Conservation (phyloP, 2,888 invertebrate genomes). For the Rambutsinella grinnellia region DNA sequence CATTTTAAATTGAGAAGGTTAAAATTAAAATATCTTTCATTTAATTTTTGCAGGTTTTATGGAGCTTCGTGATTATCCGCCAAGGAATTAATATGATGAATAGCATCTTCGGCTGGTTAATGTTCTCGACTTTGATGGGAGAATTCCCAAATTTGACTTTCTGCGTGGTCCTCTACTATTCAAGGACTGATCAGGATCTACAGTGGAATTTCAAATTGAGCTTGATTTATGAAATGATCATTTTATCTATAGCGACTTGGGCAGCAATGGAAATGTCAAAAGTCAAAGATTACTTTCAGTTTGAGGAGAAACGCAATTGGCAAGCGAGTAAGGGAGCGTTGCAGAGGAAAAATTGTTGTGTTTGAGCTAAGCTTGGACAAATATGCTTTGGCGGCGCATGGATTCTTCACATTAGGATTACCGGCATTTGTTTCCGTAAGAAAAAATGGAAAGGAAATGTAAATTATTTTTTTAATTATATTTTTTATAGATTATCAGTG, state of each 20-base stretch:
- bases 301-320: not conserved
- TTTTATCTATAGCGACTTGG: slow-evolving; percentile 4
- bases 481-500: slow-evolving; percentile 20
- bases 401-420: slow-evolving; percentile 26
- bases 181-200: not conserved
- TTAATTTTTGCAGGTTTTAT: slow-evolving; percentile 10
- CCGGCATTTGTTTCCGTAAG: slow-evolving; percentile 35
- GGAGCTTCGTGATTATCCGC: slow-evolving; percentile 11
- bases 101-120: slow-evolving; percentile 27
- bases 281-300: slow-evolving; percentile 24
- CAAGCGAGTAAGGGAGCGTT: not conserved
- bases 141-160: slow-evolving; percentile 41
- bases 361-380: slow-evolving; percentile 24
- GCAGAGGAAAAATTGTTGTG: slow-evolving; percentile 17
- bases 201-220: slow-evolving; percentile 4
- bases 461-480: no score
- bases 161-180: slow-evolving; percentile 8
- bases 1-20: not conserved
- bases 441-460: no score
- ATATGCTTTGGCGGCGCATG: slow-evolving; percentile 20
- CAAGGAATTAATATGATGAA: slow-evolving; percentile 7
- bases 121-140: slow-evolving; percentile 27
- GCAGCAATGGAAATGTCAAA: not conserved
- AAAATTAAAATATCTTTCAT: not conserved
- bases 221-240: not conserved